Percentiles rank a stretch among this genome's conserved stretches.
Evolutionary conservation across 1,140 invertebrate genomes (phyloP).

Genomic region (Brachionus calyciflorus): DNA sequence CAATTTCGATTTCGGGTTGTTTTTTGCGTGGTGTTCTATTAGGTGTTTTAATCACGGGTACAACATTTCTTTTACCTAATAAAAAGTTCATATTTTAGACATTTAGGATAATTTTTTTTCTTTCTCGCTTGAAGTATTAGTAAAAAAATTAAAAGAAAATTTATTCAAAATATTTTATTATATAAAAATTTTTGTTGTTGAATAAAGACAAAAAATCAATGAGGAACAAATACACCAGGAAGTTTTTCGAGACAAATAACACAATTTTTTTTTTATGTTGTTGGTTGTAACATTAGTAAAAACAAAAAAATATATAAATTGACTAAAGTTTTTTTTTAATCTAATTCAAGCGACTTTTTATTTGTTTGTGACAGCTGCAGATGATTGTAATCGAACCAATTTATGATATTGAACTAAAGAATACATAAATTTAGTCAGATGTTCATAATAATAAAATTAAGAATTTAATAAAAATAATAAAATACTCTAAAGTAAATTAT

Average conservation of each 20-base stretch:
- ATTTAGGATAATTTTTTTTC: neutral
- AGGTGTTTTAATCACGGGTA: neutral
- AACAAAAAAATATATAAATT: neutral
- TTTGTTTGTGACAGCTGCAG: neutral
- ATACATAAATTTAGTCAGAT: neutral
- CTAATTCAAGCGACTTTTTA: neutral
- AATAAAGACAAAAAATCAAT: slow-evolving; percentile 9
- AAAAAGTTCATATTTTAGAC: neutral
- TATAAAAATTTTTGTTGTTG: neutral
- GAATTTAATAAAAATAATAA: neutral
- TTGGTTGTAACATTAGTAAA: neutral
- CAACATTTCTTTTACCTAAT: slow-evolving; percentile 17
- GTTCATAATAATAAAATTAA: neutral
- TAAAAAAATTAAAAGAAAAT: neutral
- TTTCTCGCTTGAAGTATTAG: slow-evolving; percentile 8
- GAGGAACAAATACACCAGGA: slow-evolving; percentile 7
- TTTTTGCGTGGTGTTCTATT: neutral
- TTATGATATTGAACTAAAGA: slow-evolving; percentile 6
- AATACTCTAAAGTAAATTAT: neutral
- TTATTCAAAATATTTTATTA: neutral
- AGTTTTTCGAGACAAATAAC: slow-evolving; percentile 5
- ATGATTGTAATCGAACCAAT: slow-evolving; percentile 36
- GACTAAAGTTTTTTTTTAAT: no score
- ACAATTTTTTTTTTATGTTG: no score
- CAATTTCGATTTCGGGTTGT: slow-evolving; percentile 16